These are phyloP conservation scores for Drosophila mercatorum DNA, from an alignment of 2,888 invertebrate species.

Conservation along the genomic window DNA sequence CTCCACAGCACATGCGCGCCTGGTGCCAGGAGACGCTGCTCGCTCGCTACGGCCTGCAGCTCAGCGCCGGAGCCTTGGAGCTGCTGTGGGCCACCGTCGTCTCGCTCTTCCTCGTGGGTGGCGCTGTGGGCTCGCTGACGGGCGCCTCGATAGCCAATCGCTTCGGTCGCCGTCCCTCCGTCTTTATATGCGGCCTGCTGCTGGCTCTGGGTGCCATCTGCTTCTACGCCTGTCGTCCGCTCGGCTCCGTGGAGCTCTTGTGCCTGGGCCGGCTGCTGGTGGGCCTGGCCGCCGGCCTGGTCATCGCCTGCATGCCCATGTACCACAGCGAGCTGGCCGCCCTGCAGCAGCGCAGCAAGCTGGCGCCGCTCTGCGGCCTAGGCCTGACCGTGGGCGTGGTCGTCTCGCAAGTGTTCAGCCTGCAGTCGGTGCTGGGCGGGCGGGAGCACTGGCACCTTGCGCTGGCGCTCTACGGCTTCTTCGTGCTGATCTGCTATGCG, in stretches of 20 bases:
- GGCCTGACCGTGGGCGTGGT: conserved; percentile 84
- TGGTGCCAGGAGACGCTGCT: conserved; percentile 90
- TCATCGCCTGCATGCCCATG: conserved; percentile 95
- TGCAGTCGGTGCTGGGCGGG: conserved; percentile 85
- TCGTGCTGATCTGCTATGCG: conserved; percentile 88
- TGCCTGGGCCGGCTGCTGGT: conserved; percentile 90
- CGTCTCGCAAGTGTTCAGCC: conserved; percentile 82
- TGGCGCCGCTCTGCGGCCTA: conserved; percentile 90
- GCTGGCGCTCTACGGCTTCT: conserved; percentile 89
- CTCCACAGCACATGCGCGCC: conserved; percentile 86
- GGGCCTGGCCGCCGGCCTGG: conserved; percentile 92
- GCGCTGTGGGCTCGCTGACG: conserved; percentile 92
- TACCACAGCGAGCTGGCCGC: conserved; percentile 95
- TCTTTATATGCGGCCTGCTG: conserved; percentile 89
- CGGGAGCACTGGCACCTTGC: conserved; percentile 90
- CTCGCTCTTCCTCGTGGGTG: conserved; percentile 95
- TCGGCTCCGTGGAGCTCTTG: conserved; percentile 91
- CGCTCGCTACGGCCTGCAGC: conserved; percentile 86
- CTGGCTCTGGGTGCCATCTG: conserved; percentile 88
- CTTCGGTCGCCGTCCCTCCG: conserved; percentile 88
- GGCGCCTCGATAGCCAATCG: conserved; percentile 91
- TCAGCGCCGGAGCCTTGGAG: conserved; percentile 86
- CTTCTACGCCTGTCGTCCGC: conserved; percentile 88
- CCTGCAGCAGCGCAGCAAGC: conserved; percentile 89
- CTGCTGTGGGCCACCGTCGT: conserved; percentile 93